Evolutionary conservation across 2,797 vertebrate genomes (phyloP).

Genomic region (Gobio occitaniae): DNA sequence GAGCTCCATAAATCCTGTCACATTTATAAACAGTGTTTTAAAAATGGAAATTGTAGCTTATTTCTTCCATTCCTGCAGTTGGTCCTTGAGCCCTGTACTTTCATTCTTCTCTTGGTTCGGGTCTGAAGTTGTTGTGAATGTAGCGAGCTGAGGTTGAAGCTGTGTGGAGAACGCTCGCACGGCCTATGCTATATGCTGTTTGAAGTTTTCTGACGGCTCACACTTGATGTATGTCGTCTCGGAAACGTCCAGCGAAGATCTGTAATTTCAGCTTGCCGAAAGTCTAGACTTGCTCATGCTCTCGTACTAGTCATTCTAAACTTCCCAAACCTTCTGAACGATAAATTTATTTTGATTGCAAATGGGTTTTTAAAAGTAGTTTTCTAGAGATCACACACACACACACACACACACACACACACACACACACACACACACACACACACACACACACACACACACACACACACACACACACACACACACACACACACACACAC

Average conservation of each 20-base stretch:
- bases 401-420: too few species aligned
- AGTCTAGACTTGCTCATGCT: neutral
- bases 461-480: too few species aligned
- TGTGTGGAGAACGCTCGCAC: neutral
- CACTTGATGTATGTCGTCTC: neutral
- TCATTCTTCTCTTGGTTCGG: neutral
- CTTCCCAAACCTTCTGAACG: neutral
- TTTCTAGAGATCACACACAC: neutral
- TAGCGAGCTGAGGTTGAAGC: neutral
- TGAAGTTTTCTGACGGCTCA: neutral
- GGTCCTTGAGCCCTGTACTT: neutral
- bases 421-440: too few species aligned
- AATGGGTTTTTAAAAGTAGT: neutral
- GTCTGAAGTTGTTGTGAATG: neutral
- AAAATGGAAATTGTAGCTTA: neutral
- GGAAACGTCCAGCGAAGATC: neutral
- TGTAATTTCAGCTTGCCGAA: neutral
- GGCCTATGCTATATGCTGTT: neutral
- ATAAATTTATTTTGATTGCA: neutral
- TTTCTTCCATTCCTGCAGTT: constrained; percentile 6
- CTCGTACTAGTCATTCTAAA: neutral
- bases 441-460: too few species aligned
- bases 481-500: too few species aligned
- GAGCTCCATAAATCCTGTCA: constrained; percentile 10
- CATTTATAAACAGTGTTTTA: neutral